These are phyloP conservation scores for Macrochelys suwanniensis DNA, from an alignment of 2,797 vertebrate genomes.

Conservation along the genomic window DNA sequence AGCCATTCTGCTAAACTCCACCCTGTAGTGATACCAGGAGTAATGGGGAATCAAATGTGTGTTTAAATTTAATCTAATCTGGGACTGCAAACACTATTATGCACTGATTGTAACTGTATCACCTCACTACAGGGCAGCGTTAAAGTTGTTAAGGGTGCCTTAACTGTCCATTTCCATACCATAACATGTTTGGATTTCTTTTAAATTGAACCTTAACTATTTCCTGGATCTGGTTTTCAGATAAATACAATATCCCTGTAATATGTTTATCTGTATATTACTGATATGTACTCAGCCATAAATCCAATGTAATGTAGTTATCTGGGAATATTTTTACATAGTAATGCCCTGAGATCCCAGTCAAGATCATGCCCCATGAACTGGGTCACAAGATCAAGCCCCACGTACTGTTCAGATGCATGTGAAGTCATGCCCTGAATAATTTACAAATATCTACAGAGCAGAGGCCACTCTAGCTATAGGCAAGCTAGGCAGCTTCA, in stretches of 20 bases:
- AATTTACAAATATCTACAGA: neutral
- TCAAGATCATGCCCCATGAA: neutral
- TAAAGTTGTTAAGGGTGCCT: neutral
- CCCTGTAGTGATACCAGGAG: neutral
- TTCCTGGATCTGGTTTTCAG: neutral
- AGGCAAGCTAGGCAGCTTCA: neutral
- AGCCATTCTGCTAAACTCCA: neutral
- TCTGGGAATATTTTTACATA: neutral
- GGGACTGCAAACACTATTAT: neutral
- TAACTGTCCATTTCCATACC: neutral
- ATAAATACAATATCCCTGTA: neutral
- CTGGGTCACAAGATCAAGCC: neutral
- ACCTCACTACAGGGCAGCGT: neutral
- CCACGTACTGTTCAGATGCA: neutral
- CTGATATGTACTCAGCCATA: neutral
- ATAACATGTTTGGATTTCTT: neutral
- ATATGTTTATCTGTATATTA: neutral
- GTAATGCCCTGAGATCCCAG: neutral
- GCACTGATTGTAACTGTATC: neutral
- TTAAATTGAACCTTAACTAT: neutral
- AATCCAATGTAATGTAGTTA: neutral
- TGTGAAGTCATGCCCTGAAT: slow-evolving; percentile 11
- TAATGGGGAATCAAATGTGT: neutral
- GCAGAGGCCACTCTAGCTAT: neutral
- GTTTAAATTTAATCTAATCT: neutral